Evolutionary conservation across 2,113 vertebrate genomes (phyloP), one percentile per base, ranked within the genome.

Genomic region (Capra hircus): DNA sequence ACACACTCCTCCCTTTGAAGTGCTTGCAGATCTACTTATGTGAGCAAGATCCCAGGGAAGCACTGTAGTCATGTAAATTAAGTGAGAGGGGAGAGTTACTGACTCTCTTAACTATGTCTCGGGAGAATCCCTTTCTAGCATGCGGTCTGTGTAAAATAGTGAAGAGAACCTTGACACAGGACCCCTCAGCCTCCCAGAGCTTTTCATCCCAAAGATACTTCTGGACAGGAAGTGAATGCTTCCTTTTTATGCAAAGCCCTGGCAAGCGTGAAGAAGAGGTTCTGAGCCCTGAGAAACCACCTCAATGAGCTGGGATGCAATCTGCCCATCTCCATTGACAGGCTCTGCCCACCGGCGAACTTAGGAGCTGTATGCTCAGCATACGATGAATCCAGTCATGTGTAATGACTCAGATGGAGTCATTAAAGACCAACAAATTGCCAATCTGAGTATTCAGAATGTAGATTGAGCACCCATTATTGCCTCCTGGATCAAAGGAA

Each of bases 21-120:
- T 91, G 92, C 81, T 96, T 98, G 94, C 97, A 98, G 93, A 97
- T 97, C 97, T 97, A 93, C 83, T 95, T 94, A 82, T 81, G 80
- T 97, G 57, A 86, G 55, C 64, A 96, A 97, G 93, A 94, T 15
- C 77, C 92, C 90, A 94, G 93, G 97, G 98, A 98, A 2, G 78
- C 55, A 94, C 95, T 98, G 96, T 52, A 82, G 71, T 97, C 50
- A 90, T 92, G 57, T 94, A 93, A 78, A 91, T 97, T 98, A 98
- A 55, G 53, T 89, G 78, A 98, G 40, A 71, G 74, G 97, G 96
- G 95, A 98, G 60, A 93, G 48, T 96, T 97, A 94, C 45, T 84
- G 93, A 88, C 62, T 82, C 80, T 95, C 40, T 88, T 67, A 64
- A 43, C 64, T 96, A 95, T 88, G 59, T 90, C 92, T 83, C 0